Base-by-base conservation (phyloP, 2,797 vertebrate genomes). In the Nannoperca australis region DNA sequence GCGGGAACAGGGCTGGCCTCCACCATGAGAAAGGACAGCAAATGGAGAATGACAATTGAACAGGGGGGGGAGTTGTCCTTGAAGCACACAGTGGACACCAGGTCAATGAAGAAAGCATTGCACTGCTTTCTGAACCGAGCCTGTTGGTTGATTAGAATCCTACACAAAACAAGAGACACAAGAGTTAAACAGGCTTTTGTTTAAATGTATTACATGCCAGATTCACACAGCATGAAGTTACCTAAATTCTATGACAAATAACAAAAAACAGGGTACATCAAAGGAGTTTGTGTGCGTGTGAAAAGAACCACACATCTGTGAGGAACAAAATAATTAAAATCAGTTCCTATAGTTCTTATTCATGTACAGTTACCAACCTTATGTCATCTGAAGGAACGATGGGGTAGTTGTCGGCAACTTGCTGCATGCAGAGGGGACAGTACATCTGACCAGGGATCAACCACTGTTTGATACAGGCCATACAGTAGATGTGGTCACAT, bases 51-150 rank as follows among this genome's bases (percentile, higher is more conserved):
- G 82, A 99, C 96, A 0, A 71, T 69, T 50, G 79, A 20, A 58
- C 94, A 91, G 0, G 98, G 98, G 1, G 98, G 97, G 0, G 92
- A 61, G 2, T 96, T 97, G 91, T 97, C 97, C 86, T 96, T 98
- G 93, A 99, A 99, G 93, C 98, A 99, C 92, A 98, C 85, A 61
- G 94, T 95, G 20, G 97, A 96, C 70, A 99, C 96, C 76, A 98
- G 51, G 71, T 98, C 96, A 18, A 99, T 94, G 80, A 99, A 99
- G 94, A 99, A 99, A 9, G 94, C 93, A 15, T 97, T 97, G 93
- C 97, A 99, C 30, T 91, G 90, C 87, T 96, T 96, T 71, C 97
- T 95, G 93, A 99, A 97, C 70, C 64, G 79, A 60, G 94, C 82
- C 0, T 96, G 96, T 65, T 85, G 94, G 20, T 67, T 72, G 59